Base-by-base conservation (phyloP, 2,113 vertebrate species). In the Sinocyclocheilus anshuiensis region DNA sequence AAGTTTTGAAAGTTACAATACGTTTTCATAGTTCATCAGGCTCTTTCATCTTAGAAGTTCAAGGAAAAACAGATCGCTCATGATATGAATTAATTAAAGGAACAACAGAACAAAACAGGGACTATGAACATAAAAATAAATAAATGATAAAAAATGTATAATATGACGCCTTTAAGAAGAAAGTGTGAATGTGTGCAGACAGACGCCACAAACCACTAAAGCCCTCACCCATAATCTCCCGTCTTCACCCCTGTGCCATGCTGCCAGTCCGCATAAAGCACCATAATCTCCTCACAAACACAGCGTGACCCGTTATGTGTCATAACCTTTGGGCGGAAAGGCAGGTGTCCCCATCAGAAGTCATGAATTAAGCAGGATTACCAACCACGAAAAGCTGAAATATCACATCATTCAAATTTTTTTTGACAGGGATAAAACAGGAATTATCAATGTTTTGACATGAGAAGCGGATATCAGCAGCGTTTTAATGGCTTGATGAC, bases 251-350 rank as follows among this genome's bases (percentile, higher is more conserved):
- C 57, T 55, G 59, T 63, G 29, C 20, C 20, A 42, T 77, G 29
- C 53, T 81, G 78, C 36, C 65, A 71, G 84, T 36, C 45, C 72
- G 16, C 79, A 76, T 55, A 61, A 65, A 83, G 50, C 48, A 69
- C 8, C 29, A 77, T 87, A 87, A 87, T 83, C 80, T 67, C 48
- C 80, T 83, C 45, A 77, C 57, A 77, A 87, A 77, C 81, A 87
- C 79, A 81, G 59, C 42, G 45, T 76, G 71, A 74, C 69, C 36
- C 11, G 20, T 50, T 29, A 33, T 61, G 39, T 87, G 59, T 82
- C 72, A 42, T 39, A 83, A 83, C 86, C 57, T 76, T 63, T 83
- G 80, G n/a, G 42, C 15, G 29, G 57, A 87, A 77, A 82, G 72
- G 65, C 86, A 83, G 80, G 86, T 87, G 86, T 87, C 80, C 72